Percentiles rank a stretch among this genome's conserved stretches.
These are phyloP conservation scores for Rhopalosiphum padi DNA, from an alignment of 1,140 invertebrate genomes.

Conservation along the genomic window DNA sequence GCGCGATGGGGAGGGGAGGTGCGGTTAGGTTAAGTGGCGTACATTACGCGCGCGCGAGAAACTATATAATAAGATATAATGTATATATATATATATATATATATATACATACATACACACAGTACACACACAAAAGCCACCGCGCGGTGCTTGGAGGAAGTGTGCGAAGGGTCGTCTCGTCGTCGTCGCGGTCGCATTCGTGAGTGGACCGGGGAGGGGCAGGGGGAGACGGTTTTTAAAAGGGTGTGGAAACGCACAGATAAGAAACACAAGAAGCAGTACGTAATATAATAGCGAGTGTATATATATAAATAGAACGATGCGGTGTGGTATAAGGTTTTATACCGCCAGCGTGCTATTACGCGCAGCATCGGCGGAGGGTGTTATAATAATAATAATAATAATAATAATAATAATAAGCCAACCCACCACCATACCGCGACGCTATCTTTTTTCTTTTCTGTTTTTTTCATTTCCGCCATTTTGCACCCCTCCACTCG, in stretches of 20 bases:
- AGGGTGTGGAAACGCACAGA: conserved; percentile 55
- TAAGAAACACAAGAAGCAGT: conserved; percentile 42
- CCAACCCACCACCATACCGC: conserved; percentile 32
- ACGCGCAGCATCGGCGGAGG: not conserved
- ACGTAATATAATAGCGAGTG: not conserved
- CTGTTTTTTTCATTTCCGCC: conserved; percentile 54
- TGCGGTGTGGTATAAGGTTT: conserved; percentile 25
- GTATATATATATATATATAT: not conserved
- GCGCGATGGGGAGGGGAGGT: not conserved
- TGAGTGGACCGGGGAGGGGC: not conserved
- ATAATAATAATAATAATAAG: conserved; percentile 54
- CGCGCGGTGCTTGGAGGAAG: not conserved
- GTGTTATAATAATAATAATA: conserved; percentile 41
- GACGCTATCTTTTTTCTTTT: conserved; percentile 47
- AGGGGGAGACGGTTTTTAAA: conserved; percentile 45
- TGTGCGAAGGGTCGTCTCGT: not conserved
- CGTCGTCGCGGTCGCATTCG: not conserved
- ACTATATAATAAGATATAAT: not conserved
- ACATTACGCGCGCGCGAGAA: conserved; percentile 31
- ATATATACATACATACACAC: no score
- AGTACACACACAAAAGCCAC: not conserved
- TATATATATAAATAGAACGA: not conserved
- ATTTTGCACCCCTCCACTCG: conserved; percentile 24
- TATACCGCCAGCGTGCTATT: not conserved
- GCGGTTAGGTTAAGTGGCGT: conserved; percentile 31